Percentiles rank a stretch among this genome's conserved stretches.
Evolutionary conservation across 2,888 invertebrate species (phyloP).

Genomic region (Arrhopalites spinosus): DNA sequence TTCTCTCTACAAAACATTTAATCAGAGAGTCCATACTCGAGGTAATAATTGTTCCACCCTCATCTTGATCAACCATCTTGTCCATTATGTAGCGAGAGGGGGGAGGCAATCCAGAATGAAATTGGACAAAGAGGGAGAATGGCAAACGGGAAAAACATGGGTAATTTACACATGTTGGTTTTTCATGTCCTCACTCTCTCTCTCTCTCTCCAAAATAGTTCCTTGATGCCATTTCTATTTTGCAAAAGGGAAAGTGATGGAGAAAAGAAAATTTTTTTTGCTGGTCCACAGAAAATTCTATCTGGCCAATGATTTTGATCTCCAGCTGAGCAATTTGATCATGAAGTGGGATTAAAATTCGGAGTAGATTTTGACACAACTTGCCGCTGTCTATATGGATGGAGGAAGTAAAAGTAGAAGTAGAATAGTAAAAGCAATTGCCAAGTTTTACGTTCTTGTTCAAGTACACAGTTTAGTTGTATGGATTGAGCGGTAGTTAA

Average conservation of each 20-base stretch:
- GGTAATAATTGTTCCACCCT: neutral
- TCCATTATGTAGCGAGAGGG: too few species aligned
- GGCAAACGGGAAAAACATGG: slow-evolving; percentile 7
- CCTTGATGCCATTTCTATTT: neutral
- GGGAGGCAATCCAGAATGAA: too few species aligned
- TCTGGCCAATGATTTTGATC: slow-evolving; percentile 25
- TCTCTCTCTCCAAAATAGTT: neutral
- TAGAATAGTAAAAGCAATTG: neutral
- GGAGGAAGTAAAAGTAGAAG: slow-evolving; percentile 2
- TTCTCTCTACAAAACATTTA: neutral
- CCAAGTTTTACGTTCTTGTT: neutral
- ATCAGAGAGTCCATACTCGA: neutral
- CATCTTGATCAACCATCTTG: neutral
- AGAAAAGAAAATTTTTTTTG: neutral
- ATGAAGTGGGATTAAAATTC: slow-evolving; percentile 25
- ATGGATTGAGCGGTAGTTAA: slow-evolving; percentile 18
- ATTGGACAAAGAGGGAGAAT: neutral
- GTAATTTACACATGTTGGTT: slow-evolving; percentile 29
- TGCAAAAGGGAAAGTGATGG: neutral
- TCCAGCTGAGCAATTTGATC: slow-evolving; percentile 30
- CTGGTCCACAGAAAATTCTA: slow-evolving; percentile 9
- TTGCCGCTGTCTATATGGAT: slow-evolving; percentile 11
- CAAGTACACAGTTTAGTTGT: slow-evolving; percentile 17
- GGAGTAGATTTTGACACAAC: slow-evolving; percentile 25
- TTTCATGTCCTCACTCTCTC: neutral